phyloP scores from a whole-genome alignment of 2,797 vertebrate genomes.

The Phalloptychus januarius region DNA sequence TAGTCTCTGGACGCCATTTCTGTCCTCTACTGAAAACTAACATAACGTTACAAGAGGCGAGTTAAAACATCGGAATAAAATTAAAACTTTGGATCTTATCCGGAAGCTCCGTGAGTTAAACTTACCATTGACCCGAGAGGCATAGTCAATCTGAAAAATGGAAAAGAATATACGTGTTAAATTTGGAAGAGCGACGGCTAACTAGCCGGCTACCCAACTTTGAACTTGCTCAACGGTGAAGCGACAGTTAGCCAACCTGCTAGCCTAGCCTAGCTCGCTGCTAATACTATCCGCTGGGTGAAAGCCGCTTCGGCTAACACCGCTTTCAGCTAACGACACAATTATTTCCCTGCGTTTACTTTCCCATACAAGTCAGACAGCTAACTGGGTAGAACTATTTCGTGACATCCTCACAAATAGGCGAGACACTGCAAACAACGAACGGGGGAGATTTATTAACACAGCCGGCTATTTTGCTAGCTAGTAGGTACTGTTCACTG shows the following conservation, averaged over 20 bases:
- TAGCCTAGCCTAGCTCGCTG: slow-evolving; percentile 29
- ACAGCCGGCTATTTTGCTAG: slow-evolving; percentile 60
- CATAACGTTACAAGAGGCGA: slow-evolving; percentile 47
- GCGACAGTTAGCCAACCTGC: slow-evolving; percentile 35
- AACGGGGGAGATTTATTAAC: slow-evolving; percentile 41
- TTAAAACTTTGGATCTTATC: neutral
- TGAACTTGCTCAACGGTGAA: slow-evolving; percentile 76
- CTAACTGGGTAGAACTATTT: rapidly evolving
- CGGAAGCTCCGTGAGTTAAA: slow-evolving; percentile 39
- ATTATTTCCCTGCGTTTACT: neutral
- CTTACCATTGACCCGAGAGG: slow-evolving; percentile 95
- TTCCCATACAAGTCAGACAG: neutral
- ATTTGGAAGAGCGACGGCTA: slow-evolving; percentile 52
- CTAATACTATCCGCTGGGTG: neutral
- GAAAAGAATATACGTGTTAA: slow-evolving; percentile 58
- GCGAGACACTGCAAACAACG: slow-evolving; percentile 13
- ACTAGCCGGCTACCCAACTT: slow-evolving; percentile 81
- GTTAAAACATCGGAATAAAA: slow-evolving; percentile 26
- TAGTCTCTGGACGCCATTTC: slow-evolving; percentile 99
- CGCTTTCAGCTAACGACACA: slow-evolving; percentile 38
- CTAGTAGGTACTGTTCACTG: slow-evolving; percentile 29
- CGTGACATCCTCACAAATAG: neutral
- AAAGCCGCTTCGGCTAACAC: slow-evolving; percentile 40
- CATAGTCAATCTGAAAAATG: slow-evolving; percentile 89
- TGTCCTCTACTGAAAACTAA: slow-evolving; percentile 79